Conservation (phyloP, 2,888 invertebrate species). For the Phalangium opilio region DNA sequence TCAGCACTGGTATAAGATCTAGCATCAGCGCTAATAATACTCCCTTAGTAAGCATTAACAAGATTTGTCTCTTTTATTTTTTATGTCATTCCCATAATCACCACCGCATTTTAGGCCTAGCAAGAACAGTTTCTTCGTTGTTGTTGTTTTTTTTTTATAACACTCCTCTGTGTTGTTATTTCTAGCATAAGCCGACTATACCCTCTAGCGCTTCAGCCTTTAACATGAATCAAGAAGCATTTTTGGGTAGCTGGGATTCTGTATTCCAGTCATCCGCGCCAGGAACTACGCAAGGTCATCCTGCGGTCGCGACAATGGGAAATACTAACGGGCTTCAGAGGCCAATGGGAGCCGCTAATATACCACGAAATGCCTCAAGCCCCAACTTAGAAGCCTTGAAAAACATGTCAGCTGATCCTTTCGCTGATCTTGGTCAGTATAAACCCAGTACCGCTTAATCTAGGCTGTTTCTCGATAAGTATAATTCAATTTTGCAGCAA, state of each 20-base stretch:
- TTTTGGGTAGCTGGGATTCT: conserved; percentile 17
- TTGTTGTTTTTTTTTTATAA: too few species aligned
- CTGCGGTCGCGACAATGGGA: conserved; percentile 1
- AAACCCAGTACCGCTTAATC: too few species aligned
- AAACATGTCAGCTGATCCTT: conserved; percentile 17
- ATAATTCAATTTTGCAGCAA: neutral
- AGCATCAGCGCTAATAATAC: conserved; percentile 15
- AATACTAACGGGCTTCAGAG: conserved; percentile 3
- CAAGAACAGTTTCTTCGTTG: too few species aligned
- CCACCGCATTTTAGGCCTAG: too few species aligned
- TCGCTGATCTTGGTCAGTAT: conserved; percentile 19
- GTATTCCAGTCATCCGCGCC: conserved; percentile 8
- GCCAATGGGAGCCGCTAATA: conserved; percentile 7
- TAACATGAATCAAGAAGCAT: conserved; percentile 14
- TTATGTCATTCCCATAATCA: too few species aligned
- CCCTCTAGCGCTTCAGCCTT: conserved; percentile 18
- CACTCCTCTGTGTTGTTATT: too few species aligned
- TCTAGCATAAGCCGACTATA: conserved; percentile 15
- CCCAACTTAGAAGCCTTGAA: conserved; percentile 19
- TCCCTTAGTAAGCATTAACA: conserved; percentile 9
- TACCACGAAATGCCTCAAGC: conserved; percentile 21
- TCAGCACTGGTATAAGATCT: conserved; percentile 8
- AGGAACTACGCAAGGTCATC: conserved; percentile 4
- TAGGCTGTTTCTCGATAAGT: neutral
- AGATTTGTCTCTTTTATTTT: too few species aligned